Evolutionary conservation across 2,888 invertebrate genomes (phyloP), one percentile per base, ranked within the genome.

Genomic region (Volucella bombylans): DNA sequence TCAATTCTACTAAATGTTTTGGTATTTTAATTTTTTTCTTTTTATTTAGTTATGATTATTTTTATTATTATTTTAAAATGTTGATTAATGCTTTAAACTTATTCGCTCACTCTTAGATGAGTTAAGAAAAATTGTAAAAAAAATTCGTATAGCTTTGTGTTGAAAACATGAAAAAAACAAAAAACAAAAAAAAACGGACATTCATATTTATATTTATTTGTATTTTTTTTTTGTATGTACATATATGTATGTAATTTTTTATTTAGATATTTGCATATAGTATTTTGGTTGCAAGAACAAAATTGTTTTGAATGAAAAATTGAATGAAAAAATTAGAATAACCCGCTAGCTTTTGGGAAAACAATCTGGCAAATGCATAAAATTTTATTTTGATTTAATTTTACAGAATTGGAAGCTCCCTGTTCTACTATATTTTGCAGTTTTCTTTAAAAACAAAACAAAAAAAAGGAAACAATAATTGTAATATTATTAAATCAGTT

Each of bases 371-470:
- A 54, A 45, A 23, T 54, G n/a, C 12, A 39, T n/a, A 55, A 49
- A 14, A 52, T 45, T 82, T 71, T 31, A 31, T 31, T 31, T 31
- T 31, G 0, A 31, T 31, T 65, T 64, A 65, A 41, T 71, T 77
- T 59, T 62, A 43, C 31, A 31, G 14, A 50, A 80, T 83, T 83
- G 73, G 80, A 80, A 74, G 64, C 64, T 69, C 57, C 67, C 78
- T 79, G 78, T 79, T 69, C 47, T 83, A 68, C 62, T 82, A 67
- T 79, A 68, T 61, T 74, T 74, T 76, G 69, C 74, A 43, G 54
- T 74, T 65, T 65, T 76, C 69, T 76, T 11, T 52, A 61, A 67
- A 65, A 39, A 52, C 39, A 43, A 8, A 45, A 31, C 11, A n/a
- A 23, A 67, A 14, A 49, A 49, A 61, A 18, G 31, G 2, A 59